Evolutionary conservation across 1,140 invertebrate genomes (phyloP).

Genomic region (Papilio polyxenes): DNA sequence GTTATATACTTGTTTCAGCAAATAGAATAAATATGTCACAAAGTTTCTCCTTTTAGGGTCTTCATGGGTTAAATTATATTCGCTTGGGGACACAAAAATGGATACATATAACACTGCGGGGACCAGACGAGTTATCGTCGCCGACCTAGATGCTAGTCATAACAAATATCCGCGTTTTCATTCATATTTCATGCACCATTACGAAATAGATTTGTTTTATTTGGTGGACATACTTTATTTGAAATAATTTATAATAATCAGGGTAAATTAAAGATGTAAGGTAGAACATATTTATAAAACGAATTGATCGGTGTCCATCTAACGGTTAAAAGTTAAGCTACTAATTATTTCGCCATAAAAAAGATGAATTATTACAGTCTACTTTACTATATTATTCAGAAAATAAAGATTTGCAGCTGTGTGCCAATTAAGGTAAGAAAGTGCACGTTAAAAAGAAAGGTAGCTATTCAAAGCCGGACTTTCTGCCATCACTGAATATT

Average conservation of each 20-base stretch:
- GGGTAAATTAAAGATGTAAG: not conserved
- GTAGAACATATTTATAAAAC: not conserved
- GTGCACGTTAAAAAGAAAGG: too few species aligned
- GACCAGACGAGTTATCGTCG: slow-evolving; percentile 65
- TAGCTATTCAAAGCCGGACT: too few species aligned
- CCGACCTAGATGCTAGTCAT: slow-evolving; percentile 56
- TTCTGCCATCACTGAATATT: too few species aligned
- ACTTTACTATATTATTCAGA: too few species aligned
- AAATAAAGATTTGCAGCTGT: too few species aligned
- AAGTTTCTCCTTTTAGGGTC: slow-evolving; percentile 71
- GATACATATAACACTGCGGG: slow-evolving; percentile 73
- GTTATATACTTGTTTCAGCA: slow-evolving; percentile 61
- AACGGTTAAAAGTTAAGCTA: not conserved
- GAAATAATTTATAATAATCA: not conserved
- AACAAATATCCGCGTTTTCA: slow-evolving; percentile 52
- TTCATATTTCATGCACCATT: slow-evolving; percentile 71
- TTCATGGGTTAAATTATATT: slow-evolving; percentile 77
- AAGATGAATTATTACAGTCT: too few species aligned
- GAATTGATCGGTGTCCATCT: not conserved
- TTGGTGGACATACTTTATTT: slow-evolving; percentile 40
- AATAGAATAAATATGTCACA: slow-evolving; percentile 72
- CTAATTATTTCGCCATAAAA: too few species aligned
- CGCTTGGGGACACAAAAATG: slow-evolving; percentile 69
- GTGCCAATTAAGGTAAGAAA: too few species aligned
- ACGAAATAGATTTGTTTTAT: slow-evolving; percentile 58